These are phyloP conservation scores for Catajapyx aquilonaris DNA, from an alignment of 1,140 invertebrate species.

Conservation along the genomic window DNA sequence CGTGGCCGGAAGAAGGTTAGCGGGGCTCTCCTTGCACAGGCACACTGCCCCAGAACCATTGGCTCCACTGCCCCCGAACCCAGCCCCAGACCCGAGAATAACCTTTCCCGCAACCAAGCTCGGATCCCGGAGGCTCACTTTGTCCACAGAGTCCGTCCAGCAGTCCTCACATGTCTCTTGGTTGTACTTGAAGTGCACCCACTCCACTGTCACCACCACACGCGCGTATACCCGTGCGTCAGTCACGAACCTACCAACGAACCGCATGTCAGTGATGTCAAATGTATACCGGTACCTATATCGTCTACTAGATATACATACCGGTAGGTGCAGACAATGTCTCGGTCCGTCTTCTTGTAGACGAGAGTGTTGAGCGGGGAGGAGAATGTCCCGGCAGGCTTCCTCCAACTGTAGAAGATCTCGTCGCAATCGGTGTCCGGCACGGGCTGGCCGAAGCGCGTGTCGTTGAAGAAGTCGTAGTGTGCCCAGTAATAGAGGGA, in stretches of 20 bases:
- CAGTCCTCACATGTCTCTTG: constrained; percentile 57
- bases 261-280: too few species aligned
- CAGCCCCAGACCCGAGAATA: too few species aligned
- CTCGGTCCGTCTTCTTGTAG: constrained; percentile 46
- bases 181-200: constrained; percentile 53
- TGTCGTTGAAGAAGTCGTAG: constrained; percentile 82
- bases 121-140: constrained; percentile 53
- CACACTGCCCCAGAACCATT: too few species aligned
- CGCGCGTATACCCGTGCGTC: constrained; percentile 54
- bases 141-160: constrained; percentile 61
- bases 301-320: neutral
- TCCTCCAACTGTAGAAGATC: constrained; percentile 55
- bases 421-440: constrained; percentile 62
- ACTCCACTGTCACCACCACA: constrained; percentile 47
- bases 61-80: too few species aligned
- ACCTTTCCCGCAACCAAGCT: constrained; percentile 5
- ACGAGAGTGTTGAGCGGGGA: constrained; percentile 67
- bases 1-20: constrained; percentile 15
- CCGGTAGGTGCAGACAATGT: constrained; percentile 55
- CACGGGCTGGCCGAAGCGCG: constrained; percentile 54
- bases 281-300: too few species aligned
- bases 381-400: constrained; percentile 40
- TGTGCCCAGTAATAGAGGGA: constrained; percentile 80
- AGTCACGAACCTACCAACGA: constrained; percentile 35
- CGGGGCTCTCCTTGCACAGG: constrained; percentile 15